These are phyloP conservation scores for Beris chalybata DNA, from an alignment of 2,888 invertebrate genomes.

Conservation along the genomic window DNA sequence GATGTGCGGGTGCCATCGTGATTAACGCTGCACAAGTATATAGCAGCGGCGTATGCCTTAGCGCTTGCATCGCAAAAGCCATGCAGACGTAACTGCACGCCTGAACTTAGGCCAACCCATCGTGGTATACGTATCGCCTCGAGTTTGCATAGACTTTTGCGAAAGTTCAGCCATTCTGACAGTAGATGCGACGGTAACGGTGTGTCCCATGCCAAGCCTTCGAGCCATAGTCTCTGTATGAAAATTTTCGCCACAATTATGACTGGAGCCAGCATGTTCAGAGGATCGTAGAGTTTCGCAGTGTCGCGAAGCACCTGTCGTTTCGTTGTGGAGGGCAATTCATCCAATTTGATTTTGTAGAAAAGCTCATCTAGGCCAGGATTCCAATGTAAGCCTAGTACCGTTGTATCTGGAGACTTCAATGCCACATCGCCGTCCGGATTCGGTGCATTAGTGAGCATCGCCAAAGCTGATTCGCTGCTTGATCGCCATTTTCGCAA, in stretches of 20 bases:
- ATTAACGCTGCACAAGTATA: background rate
- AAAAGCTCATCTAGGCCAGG: background rate
- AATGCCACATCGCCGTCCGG: background rate
- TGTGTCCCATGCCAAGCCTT: no score
- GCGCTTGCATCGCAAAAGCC: background rate
- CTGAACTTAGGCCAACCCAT: background rate
- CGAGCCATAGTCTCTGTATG: no score
- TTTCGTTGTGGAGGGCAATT: no score
- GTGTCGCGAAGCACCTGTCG: no score
- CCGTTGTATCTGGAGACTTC: background rate
- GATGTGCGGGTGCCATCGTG: background rate
- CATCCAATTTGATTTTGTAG: no score
- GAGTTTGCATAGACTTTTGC: background rate
- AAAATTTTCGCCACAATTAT: no score
- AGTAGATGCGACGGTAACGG: background rate
- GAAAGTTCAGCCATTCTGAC: background rate
- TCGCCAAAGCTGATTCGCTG: no score
- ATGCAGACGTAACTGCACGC: background rate
- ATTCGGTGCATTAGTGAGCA: background rate
- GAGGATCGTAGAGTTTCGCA: no score
- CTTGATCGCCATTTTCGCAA: no score
- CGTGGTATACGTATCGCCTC: background rate
- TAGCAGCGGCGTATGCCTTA: background rate
- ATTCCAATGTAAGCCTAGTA: constrained; percentile 2
- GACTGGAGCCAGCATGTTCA: no score